Base-by-base conservation (phyloP, 2,888 invertebrate genomes). In the Megaustenia siamemsis region DNA sequence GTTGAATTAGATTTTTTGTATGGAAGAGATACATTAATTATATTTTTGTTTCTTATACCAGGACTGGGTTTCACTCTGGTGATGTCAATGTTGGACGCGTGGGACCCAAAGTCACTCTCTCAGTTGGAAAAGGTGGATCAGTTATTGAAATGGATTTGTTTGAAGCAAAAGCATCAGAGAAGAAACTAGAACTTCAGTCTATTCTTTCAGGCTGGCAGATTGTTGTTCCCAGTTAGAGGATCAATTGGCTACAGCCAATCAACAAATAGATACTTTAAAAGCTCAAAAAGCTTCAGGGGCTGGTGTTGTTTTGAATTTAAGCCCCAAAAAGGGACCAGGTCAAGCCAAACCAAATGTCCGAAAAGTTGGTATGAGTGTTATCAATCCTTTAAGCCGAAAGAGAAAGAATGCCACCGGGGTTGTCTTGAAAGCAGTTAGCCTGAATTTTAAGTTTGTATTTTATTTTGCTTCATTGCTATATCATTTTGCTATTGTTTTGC, bases 381-480 rank as follows among this genome's bases (percentile, higher is more conserved):
- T 93, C 1, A 93, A 93, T 84, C 93, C 93, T 45, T 89, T 90
- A 12, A 93, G 92, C 83, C 91, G 91, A 82, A 93, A 92, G 85
- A 86, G 92, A 81, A 93, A 93, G 86, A 91, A 91, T 69, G 92
- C 93, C 32, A 88, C 89, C 45, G 93, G 93, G 56, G 92, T 93
- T 77, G 90, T 90, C 68, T 93, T 91, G 93, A 76, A 2, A 56
- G 60, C n/a, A 53, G 76, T 38, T 73, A 45, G 24, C 32, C 38
- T 38, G 38, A 38, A 15, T 8, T 38, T 12, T 32, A 38, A 10
- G n/a, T 69, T 38, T 18, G 6, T 40, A 40, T 15, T 18, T 38
- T 35, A 24, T 68, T 12, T 35, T n/a, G n/a, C n/a, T n/a, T n/a
- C n/a, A n/a, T n/a, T n/a, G n/a, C n/a, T n/a, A n/a, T n/a, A n/a